Percentiles rank a stretch among this genome's conserved stretches.
These are phyloP conservation scores for Solea solea DNA, from an alignment of 2,113 vertebrate genomes.

Conservation along the genomic window DNA sequence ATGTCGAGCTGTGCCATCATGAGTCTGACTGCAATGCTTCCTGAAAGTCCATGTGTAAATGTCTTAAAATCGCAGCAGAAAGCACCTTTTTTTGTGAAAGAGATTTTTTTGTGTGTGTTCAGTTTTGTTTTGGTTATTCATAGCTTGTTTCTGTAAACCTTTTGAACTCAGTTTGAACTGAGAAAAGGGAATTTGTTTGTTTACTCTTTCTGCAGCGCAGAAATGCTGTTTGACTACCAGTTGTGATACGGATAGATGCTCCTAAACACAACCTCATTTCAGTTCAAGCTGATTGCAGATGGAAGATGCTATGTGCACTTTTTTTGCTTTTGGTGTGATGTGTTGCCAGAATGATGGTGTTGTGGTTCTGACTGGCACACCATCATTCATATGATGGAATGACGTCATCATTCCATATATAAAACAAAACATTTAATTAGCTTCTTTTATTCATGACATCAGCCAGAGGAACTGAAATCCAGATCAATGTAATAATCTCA, in stretches of 20 bases:
- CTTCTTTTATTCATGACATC: constrained; percentile 37
- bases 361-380: constrained; percentile 56
- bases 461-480: constrained; percentile 53
- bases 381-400: too few species aligned
- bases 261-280: constrained; percentile 45
- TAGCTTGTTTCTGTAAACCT: constrained; percentile 41
- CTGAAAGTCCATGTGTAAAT: constrained; percentile 31
- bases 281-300: constrained; percentile 44
- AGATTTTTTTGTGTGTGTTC: constrained; percentile 49
- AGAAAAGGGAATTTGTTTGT: constrained; percentile 53
- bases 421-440: constrained; percentile 43
- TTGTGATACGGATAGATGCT: constrained; percentile 42
- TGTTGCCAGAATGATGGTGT: constrained; percentile 47
- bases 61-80: constrained; percentile 64
- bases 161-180: constrained; percentile 55
- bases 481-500: constrained; percentile 61
- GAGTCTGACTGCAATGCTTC: constrained; percentile 39
- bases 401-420: constrained; percentile 55
- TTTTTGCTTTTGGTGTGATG: constrained; percentile 50
- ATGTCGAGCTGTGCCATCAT: constrained; percentile 23
- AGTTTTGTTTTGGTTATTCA: constrained; percentile 5
- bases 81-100: constrained; percentile 72
- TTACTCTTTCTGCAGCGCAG: constrained; percentile 73
- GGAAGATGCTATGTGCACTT: constrained; percentile 62
- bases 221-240: constrained; percentile 68